Percentiles rank a stretch among this genome's conserved stretches.
These are phyloP conservation scores for Zaprionus davidi DNA, from an alignment of 1,140 invertebrate species.

Conservation along the genomic window DNA sequence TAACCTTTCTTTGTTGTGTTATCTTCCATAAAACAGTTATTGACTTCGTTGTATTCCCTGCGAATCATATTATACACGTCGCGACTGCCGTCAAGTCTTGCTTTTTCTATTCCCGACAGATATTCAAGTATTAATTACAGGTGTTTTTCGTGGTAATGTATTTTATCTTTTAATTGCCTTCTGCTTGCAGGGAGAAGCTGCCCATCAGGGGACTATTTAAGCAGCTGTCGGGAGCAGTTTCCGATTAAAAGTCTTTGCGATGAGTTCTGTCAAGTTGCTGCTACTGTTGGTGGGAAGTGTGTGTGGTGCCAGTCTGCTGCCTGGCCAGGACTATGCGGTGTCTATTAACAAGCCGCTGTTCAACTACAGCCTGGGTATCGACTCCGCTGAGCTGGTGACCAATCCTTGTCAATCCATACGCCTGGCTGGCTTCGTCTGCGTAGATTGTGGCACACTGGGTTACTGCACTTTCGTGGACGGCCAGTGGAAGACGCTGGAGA, in stretches of 20 bases:
- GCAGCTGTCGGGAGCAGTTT: background rate
- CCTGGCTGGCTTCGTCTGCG: constrained; percentile 62
- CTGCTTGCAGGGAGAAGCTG: constrained; percentile 24
- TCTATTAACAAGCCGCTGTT: background rate
- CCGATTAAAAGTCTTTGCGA: constrained; percentile 38
- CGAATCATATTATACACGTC: too few species aligned
- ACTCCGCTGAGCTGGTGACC: constrained; percentile 22
- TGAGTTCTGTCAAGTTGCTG: constrained; percentile 28
- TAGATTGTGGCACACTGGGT: constrained; percentile 65
- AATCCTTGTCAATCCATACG: constrained; percentile 70
- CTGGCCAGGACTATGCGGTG: background rate
- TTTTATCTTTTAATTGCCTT: constrained; percentile 65
- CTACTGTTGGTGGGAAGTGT: background rate
- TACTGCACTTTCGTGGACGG: constrained; percentile 55
- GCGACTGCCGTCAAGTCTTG: too few species aligned
- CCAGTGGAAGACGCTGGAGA: constrained; percentile 60
- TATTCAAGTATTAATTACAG: background rate
- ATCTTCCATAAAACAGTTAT: background rate
- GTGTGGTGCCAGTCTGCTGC: constrained; percentile 11
- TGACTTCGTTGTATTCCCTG: too few species aligned
- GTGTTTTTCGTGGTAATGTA: background rate
- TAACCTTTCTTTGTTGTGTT: background rate
- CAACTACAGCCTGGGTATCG: constrained; percentile 28
- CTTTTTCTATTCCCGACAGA: background rate
- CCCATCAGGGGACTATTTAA: constrained; percentile 52